Evolutionary conservation across 2,797 vertebrate species (phyloP).

Genomic region (Chelon labrosus): DNA sequence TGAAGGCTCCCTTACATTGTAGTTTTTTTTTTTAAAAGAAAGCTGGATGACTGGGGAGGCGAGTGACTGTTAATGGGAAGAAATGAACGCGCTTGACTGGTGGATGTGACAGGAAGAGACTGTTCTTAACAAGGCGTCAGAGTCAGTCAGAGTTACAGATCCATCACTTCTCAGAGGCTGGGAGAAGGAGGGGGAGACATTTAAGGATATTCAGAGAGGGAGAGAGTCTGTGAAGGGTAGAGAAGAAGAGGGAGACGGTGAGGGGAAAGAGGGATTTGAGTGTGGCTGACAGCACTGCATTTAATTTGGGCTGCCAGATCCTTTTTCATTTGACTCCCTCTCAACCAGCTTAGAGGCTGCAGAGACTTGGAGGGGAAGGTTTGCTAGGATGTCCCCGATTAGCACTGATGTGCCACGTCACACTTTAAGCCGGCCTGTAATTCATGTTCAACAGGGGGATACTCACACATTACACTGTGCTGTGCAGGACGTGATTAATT

Average conservation of each 20-base stretch:
- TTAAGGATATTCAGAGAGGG: constrained; percentile 82
- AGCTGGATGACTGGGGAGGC: constrained; percentile 73
- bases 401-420: constrained; percentile 81
- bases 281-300: constrained; percentile 81
- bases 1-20: constrained; percentile 76
- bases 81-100: constrained; percentile 84
- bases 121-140: constrained; percentile 87
- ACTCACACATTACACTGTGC: constrained; percentile 84
- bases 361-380: constrained; percentile 79
- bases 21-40: constrained; percentile 59
- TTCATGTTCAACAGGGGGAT: constrained; percentile 87
- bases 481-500: constrained; percentile 84
- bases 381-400: constrained; percentile 83
- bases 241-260: constrained; percentile 71
- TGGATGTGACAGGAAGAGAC: constrained; percentile 86
- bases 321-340: constrained; percentile 84
- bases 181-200: constrained; percentile 56
- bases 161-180: constrained; percentile 82
- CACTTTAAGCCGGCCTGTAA: constrained; percentile 83
- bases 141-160: constrained; percentile 86
- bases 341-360: constrained; percentile 83
- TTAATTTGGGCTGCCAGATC: constrained; percentile 87
- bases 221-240: constrained; percentile 79
- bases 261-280: constrained; percentile 79
- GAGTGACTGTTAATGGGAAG: constrained; percentile 83